Base-by-base conservation (phyloP, 2,113 vertebrate species). In the Corythoichthys intestinalis region DNA sequence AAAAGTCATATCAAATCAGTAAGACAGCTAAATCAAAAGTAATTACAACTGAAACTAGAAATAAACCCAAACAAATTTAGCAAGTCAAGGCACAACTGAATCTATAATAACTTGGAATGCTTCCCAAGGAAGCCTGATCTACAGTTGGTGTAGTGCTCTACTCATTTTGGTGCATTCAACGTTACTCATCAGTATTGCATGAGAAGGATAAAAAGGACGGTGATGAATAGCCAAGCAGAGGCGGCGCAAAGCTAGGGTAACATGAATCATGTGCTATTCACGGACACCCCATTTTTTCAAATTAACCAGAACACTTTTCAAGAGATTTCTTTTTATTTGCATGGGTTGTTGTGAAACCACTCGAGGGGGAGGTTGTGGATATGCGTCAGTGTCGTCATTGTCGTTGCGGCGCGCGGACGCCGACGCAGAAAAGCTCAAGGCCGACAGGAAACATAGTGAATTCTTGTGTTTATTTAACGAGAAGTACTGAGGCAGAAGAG, bases 391-490 rank as follows among this genome's bases (percentile, higher is more conserved):
- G 20, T 62, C 41, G 41, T 62, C 11, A 39, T 61, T n/a, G 60
- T 62, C 60, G 39, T n/a, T 4, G 39, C 8, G n/a, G 39, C 38
- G 17, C 2, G 17, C 59, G 7, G 15, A 12, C 59, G 56, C 56
- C 56, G 12, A 58, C 34, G 56, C 56, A 44, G 38, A 62, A 62
- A 3, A 46, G n/a, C 59, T 62, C 38, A 62, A 62, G 60, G 60
- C 60, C 60, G 17, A 20, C 60, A 28, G 60, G 58, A 62, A 62
- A 39, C n/a, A 1, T n/a, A 28, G 60, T 20, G 38, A 62, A 44
- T 62, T 4, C n/a, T 62, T 46, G 38, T n/a, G n/a, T 62, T 62
- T 62, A 28, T 20, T 62, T 11, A 41, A 62, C 60, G 10, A 62
- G 60, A 62, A 12, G 60, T 20, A 41, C 59, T 2, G n/a, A 12